phyloP scores from a whole-genome alignment of 2,113 vertebrate species.

The human (Homo sapiens) region DNA sequence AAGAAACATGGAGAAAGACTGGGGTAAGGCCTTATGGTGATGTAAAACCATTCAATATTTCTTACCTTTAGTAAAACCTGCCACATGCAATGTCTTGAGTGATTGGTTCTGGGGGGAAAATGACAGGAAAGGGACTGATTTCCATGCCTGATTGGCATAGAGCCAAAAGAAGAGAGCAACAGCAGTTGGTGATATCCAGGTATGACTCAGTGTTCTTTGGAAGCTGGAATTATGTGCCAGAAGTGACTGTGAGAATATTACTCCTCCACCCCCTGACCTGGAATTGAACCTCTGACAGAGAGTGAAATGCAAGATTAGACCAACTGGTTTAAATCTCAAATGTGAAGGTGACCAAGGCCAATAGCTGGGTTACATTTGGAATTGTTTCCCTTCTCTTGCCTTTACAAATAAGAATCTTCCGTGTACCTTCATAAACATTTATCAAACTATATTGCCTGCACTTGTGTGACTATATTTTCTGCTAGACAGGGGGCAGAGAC shows the following conservation, averaged over 20 bases:
- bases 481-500: background rate
- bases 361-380: background rate
- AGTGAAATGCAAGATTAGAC: background rate
- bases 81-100: background rate
- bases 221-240: background rate
- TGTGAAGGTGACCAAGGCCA: constrained; percentile 11
- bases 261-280: background rate
- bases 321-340: constrained; percentile 15
- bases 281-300: constrained; percentile 18
- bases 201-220: background rate
- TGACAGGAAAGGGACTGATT: background rate
- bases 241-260: background rate
- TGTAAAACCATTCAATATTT: background rate
- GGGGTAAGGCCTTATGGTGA: no score
- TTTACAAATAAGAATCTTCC: constrained; percentile 20
- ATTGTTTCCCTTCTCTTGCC: constrained; percentile 7
- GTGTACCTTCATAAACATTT: background rate
- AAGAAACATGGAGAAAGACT: background rate
- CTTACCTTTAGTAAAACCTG: background rate
- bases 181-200: background rate
- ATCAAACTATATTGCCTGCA: background rate
- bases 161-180: background rate
- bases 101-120: constrained; percentile 14
- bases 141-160: background rate
- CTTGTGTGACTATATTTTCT: background rate